phyloP scores from a whole-genome alignment of 2,113 vertebrate species.

The Willisornis vidua region DNA sequence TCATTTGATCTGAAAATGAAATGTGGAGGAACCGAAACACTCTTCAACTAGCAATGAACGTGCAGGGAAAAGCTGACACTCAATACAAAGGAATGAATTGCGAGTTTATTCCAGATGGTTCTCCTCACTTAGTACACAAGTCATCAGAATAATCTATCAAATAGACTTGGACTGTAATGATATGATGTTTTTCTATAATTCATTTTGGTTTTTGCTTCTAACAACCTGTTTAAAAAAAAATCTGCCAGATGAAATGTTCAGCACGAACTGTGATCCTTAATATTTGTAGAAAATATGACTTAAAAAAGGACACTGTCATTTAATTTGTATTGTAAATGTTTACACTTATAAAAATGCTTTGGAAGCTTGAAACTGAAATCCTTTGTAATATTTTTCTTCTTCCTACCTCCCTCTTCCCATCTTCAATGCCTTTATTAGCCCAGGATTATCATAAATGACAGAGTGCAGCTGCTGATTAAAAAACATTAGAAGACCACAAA shows the following conservation, averaged over 20 bases:
- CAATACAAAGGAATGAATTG: constrained; percentile 78
- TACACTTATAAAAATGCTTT: constrained; percentile 81
- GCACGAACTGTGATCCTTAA: constrained; percentile 74
- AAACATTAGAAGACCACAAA: constrained; percentile 39
- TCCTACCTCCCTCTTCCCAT: constrained; percentile 62
- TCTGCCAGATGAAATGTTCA: constrained; percentile 72
- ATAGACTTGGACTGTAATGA: constrained; percentile 68
- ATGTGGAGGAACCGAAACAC: not conserved
- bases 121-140: constrained; percentile 76
- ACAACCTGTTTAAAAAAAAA: constrained; percentile 57
- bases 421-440: constrained; percentile 67
- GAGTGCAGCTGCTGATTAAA: constrained; percentile 61
- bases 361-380: constrained; percentile 75
- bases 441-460: constrained; percentile 59
- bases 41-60: not conserved
- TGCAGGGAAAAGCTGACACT: constrained; percentile 74
- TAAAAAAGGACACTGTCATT: constrained; percentile 78
- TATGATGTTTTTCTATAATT: constrained; percentile 69
- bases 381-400: constrained; percentile 60
- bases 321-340: constrained; percentile 77
- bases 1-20: not conserved
- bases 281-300: constrained; percentile 76
- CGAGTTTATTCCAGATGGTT: constrained; percentile 83
- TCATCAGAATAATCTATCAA: constrained; percentile 78
- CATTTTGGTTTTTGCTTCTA: constrained; percentile 74